Evolutionary conservation across 2,888 invertebrate species (phyloP), one percentile per base, ranked within the genome.

Genomic region (Eupithecia vulgata): DNA sequence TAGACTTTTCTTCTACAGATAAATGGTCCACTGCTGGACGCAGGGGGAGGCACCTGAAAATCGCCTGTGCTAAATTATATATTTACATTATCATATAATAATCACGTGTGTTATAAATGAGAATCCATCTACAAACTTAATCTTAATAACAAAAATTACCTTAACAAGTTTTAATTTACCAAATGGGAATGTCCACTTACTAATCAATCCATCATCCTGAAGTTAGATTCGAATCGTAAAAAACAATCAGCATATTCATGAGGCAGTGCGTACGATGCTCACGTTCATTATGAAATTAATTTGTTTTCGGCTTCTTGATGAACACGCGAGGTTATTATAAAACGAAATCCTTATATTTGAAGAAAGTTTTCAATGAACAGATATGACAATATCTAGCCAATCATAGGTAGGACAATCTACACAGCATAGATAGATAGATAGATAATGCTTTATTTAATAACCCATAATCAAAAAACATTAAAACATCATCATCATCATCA

Each of bases 241-340:
- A 69, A 66, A 73, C 74, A 76, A 78, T 77, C 71, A 78, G 75
- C 70, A 76, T 72, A 72, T 73, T 73, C 70, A 70, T 77, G 68
- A 74, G 66, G 59, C 72, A 77, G 75, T 76, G 64, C 72, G 70
- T 74, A 67, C 48, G 70, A 64, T 73, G 67, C 72, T 64, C 68
- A 71, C 45, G 71, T 71, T 65, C 69, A 73, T 73, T 75, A 68
- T 70, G 72, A 74, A 72, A 75, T 75, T 71, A 76, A 74, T 69
- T 75, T 67, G 71, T 74, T 75, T 70, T 64, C 40, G 71, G 17
- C 42, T 72, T 71, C 67, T 70, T 74, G 71, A 72, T 59, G 64
- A 74, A 70, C 78, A 78, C 73, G 78, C 74, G 37, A 73, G 34
- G 70, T 10, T 21, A 21, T 21, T 52, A 52, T 73, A 69, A 30